Percentiles rank a stretch among this genome's conserved stretches.
Evolutionary conservation across 2,113 vertebrate species (phyloP).

Genomic region (Urocynchramus pylzowi): DNA sequence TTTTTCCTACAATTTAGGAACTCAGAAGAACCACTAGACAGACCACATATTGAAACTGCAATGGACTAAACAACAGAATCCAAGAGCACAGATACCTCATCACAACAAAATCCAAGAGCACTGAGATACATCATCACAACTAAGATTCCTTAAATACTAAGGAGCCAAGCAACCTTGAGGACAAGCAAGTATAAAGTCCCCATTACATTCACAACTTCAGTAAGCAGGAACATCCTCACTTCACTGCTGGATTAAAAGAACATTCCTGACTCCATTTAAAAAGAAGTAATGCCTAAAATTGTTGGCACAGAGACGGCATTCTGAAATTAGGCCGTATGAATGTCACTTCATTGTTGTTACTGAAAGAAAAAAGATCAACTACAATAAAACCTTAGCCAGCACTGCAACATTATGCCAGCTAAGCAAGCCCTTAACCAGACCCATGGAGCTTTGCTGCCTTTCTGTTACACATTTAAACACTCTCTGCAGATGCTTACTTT

Average conservation of each 20-base stretch:
- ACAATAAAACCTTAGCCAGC: constrained; percentile 73
- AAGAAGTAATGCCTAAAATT: constrained; percentile 71
- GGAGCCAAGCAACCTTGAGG: background rate
- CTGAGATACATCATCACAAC: background rate
- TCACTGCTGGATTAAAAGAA: constrained; percentile 66
- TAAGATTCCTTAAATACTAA: background rate
- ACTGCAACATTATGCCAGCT: constrained; percentile 68
- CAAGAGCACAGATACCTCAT: background rate
- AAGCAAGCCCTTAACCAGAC: constrained; percentile 62
- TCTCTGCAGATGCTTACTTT: background rate
- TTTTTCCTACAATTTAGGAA: background rate
- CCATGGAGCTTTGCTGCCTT: background rate
- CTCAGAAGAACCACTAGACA: background rate
- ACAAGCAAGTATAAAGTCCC: background rate
- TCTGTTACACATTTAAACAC: background rate
- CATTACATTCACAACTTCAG: constrained; percentile 8
- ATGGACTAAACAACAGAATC: background rate
- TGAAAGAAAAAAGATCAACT: constrained; percentile 76
- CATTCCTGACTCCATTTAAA: constrained; percentile 65
- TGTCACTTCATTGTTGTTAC: constrained; percentile 79
- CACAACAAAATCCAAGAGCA: background rate
- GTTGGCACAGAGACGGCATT: constrained; percentile 67
- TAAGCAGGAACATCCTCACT: constrained; percentile 27
- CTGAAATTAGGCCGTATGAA: constrained; percentile 78
- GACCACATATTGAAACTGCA: background rate